Percentiles rank a stretch among this genome's conserved stretches.
Conservation (phyloP, 1,140 invertebrate species). For the Antheraea mylitta region DNA sequence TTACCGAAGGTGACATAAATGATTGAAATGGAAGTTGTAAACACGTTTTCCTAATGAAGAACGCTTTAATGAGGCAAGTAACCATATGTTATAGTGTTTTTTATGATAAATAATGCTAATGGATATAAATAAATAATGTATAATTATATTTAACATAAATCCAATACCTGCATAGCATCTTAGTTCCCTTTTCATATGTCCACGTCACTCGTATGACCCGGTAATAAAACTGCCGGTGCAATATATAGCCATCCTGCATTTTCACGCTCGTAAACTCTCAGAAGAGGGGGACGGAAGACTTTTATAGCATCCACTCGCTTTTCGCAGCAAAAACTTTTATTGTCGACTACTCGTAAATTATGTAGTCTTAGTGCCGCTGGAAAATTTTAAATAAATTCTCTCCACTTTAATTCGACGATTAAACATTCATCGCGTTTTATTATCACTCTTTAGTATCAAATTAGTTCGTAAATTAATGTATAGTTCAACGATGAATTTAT, state of each 20-base stretch:
- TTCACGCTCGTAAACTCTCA: slow-evolving; percentile 55
- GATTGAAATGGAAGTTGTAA: too few species aligned
- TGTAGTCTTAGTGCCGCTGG: slow-evolving; percentile 49
- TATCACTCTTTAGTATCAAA: slow-evolving; percentile 17
- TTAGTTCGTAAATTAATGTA: slow-evolving; percentile 6
- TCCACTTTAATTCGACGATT: slow-evolving; percentile 18
- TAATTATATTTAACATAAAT: not conserved
- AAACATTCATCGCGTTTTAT: slow-evolving; percentile 29
- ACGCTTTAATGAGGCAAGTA: too few species aligned
- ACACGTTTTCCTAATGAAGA: too few species aligned
- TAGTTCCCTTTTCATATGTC: slow-evolving; percentile 3
- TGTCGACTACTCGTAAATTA: slow-evolving; percentile 66
- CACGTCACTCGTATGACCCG: slow-evolving; percentile 28
- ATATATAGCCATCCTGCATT: slow-evolving; percentile 58
- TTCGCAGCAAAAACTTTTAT: slow-evolving; percentile 71
- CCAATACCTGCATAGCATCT: not conserved
- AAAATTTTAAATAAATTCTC: slow-evolving; percentile 30
- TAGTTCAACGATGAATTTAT: not conserved
- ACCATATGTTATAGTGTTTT: too few species aligned
- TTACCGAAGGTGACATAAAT: too few species aligned
- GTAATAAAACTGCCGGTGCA: slow-evolving; percentile 62
- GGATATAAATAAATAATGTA: too few species aligned
- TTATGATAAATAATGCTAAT: too few species aligned
- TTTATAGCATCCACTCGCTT: slow-evolving; percentile 58
- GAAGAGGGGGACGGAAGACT: slow-evolving; percentile 48